Percentiles rank a stretch among this genome's conserved stretches.
Evolutionary conservation across 1,140 invertebrate genomes (phyloP).

Genomic region (Battus philenor): DNA sequence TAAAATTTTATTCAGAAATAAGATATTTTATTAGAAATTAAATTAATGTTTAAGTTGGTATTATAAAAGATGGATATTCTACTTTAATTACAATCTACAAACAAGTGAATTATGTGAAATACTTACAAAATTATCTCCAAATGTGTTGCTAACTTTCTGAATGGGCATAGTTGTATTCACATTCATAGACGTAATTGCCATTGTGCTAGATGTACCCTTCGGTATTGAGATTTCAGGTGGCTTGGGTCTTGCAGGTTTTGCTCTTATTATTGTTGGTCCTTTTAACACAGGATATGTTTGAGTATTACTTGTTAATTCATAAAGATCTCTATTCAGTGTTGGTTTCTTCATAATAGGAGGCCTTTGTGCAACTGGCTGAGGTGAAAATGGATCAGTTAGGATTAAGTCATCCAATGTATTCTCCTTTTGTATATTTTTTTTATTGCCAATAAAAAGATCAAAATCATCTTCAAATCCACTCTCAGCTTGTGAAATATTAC

Average conservation of each 20-base stretch:
- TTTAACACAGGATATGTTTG: conserved; percentile 48
- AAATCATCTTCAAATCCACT: conserved; percentile 88
- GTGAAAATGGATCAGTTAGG: conserved; percentile 68
- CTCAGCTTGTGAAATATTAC: conserved; percentile 84
- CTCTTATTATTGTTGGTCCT: conserved; percentile 82
- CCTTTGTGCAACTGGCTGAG: conserved; percentile 41
- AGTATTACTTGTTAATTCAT: conserved; percentile 61
- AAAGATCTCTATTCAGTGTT: conserved; percentile 39
- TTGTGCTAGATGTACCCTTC: conserved; percentile 48
- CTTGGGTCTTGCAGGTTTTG: conserved; percentile 85
- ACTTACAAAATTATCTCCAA: conserved; percentile 59
- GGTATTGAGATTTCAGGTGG: conserved; percentile 76
- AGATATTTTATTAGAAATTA: no score
- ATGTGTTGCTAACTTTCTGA: conserved; percentile 50
- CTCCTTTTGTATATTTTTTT: conserved; percentile 67
- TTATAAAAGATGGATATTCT: not conserved
- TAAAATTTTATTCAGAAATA: no score
- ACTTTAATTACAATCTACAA: no score
- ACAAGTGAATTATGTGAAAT: conserved; percentile 8
- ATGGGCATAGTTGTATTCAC: conserved; percentile 63
- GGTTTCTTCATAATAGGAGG: conserved; percentile 47
- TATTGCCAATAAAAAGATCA: conserved; percentile 76
- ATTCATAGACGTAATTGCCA: conserved; percentile 55
- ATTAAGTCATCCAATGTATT: conserved; percentile 71
- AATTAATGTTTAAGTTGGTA: no score